Base-by-base conservation (phyloP, 2,797 vertebrate species). In the Poeciliopsis gracilis region DNA sequence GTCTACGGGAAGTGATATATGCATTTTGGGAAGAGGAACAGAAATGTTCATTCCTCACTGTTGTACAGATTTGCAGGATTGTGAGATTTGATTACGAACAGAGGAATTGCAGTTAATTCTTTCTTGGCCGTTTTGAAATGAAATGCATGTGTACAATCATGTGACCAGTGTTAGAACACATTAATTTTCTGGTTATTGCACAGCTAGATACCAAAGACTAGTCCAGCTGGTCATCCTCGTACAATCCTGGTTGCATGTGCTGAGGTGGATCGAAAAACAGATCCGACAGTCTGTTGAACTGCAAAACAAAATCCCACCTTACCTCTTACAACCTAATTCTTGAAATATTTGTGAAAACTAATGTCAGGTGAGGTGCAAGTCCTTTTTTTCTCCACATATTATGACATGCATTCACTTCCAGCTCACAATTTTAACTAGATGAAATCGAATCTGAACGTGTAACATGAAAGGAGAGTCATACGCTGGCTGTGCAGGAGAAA, bases 181-280 rank as follows among this genome's bases (percentile, higher is more conserved):
- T 25, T 13, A 2, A 85, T 78, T 79, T 73, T 73, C 89, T 92
- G 84, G 83, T 92, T 89, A 83, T 92, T 95, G 93, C 93, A 94
- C 93, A 94, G 93, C 94, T 95, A 87, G 80, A 93, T 83, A 95
- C 95, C 96, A 96, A 96, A 95, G 94, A 96, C 80, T 87, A 85
- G 73, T 82, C 83, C 67, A 78, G 86, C 83, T 70, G 57, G 77
- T 82, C 72, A 76, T 89, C 67, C 79, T 80, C 18, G 25, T 84
- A 87, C 85, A 82, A 80, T 87, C 88, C 82, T 80, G 82, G 75
- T 73, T 53, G 47, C 41, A 45, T 74, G 75, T 81, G 75, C 83
- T 77, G 76, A 73, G 69, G 63, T 45, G 73, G 77, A 72, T 8
- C 74, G 49, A 30, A 3, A 51, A 72, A 79, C 75, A 74, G 81